Conservation (phyloP, 2,797 vertebrate species). For the Oceanodroma leucorhoa region DNA sequence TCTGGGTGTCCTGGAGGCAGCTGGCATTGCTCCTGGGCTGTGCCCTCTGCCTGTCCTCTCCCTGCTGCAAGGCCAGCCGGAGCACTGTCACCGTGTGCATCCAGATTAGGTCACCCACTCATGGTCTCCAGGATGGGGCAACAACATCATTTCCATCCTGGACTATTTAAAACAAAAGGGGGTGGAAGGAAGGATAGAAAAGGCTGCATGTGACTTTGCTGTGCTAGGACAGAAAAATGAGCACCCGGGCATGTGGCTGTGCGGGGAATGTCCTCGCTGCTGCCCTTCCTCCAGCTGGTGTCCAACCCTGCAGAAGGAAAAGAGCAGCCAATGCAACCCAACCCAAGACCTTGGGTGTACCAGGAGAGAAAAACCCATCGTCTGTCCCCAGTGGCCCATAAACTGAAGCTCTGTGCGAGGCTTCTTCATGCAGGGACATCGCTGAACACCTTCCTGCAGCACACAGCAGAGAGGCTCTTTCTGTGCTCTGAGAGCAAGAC, state of each 20-base stretch:
- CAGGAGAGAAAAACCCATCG: background rate
- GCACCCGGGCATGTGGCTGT: background rate
- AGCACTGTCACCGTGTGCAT: background rate
- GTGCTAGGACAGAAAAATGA: background rate
- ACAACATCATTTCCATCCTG: background rate
- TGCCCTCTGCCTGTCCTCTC: background rate
- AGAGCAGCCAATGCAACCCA: background rate
- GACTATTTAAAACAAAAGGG: background rate
- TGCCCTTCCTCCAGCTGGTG: background rate
- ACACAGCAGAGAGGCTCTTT: background rate
- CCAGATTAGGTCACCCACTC: background rate
- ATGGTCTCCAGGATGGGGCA: background rate
- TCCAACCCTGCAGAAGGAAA: background rate
- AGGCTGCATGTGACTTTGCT: background rate
- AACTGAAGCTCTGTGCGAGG: background rate
- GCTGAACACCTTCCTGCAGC: background rate
- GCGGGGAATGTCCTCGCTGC: fast-evolving
- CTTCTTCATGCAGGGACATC: no score
- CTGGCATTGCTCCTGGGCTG: background rate
- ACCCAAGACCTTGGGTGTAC: background rate
- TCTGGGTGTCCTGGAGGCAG: background rate
- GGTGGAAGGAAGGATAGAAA: background rate
- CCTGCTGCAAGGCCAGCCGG: background rate
- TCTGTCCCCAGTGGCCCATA: background rate
- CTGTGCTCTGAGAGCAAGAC: background rate